Evolutionary conservation across 2,797 vertebrate genomes (phyloP).

Genomic region (Alca torda): DNA sequence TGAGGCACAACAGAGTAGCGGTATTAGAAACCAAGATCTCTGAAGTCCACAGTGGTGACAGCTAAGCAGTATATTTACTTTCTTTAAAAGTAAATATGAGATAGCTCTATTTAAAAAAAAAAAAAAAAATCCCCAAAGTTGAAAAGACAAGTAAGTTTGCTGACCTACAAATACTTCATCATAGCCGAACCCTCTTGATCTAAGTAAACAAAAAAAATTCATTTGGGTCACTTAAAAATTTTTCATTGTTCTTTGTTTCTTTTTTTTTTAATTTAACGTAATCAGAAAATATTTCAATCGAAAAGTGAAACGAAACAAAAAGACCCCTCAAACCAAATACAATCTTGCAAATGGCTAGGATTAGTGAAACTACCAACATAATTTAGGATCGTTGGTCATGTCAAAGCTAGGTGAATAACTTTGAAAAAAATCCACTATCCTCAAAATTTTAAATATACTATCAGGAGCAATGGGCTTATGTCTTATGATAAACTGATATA

Average conservation of each 20-base stretch:
- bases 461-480: background rate
- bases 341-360: background rate
- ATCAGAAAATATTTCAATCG: background rate
- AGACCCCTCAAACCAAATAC: fast-evolving
- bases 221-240: background rate
- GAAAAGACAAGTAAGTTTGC: background rate
- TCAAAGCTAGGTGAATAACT: background rate
- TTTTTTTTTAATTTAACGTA: background rate
- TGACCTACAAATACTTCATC: background rate
- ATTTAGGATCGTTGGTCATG: background rate
- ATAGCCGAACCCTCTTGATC: background rate
- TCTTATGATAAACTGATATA: background rate
- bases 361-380: background rate
- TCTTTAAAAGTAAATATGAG: background rate
- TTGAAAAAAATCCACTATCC: background rate
- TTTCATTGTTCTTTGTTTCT: background rate
- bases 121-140: background rate
- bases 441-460: background rate
- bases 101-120: background rate
- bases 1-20: background rate
- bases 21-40: background rate
- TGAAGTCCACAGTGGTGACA: background rate
- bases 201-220: background rate
- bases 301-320: background rate
- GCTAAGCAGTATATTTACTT: background rate